Conservation (phyloP, 2,888 invertebrate genomes). For the Erebia palarica region DNA sequence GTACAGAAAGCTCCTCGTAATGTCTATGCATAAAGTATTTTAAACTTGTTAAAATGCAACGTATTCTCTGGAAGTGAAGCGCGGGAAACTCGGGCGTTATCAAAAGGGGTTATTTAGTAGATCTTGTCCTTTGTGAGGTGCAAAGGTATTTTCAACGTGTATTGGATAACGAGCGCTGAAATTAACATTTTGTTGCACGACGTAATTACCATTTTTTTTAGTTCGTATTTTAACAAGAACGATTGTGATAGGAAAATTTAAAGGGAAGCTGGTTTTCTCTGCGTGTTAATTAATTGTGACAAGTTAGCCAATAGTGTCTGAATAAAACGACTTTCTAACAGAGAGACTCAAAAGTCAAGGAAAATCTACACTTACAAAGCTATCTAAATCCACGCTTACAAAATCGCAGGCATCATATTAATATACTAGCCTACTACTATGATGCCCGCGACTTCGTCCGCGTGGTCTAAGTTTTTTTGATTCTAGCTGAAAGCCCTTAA, state of each 20-base stretch:
- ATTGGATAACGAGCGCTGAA: conserved; percentile 35
- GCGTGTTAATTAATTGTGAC: background rate
- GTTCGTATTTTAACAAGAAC: background rate
- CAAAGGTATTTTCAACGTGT: conserved; percentile 47
- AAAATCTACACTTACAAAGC: too few relatives aligned
- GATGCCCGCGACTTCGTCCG: too few relatives aligned
- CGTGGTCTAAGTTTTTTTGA: too few relatives aligned
- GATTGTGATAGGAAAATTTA: conserved; percentile 3
- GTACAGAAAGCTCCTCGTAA: conserved; percentile 65
- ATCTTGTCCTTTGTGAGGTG: conserved; percentile 57
- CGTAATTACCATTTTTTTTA: conserved; percentile 18
- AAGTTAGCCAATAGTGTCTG: background rate
- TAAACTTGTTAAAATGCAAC: conserved; percentile 81
- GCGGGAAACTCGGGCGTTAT: conserved; percentile 51
- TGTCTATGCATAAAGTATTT: conserved; percentile 82
- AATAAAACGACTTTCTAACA: too few relatives aligned
- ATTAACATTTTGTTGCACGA: conserved; percentile 29
- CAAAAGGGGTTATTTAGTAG: conserved; percentile 63
- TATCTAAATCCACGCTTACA: background rate
- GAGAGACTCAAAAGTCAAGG: background rate
- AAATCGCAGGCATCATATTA: background rate
- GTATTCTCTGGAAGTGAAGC: conserved; percentile 54
- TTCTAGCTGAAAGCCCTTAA: too few relatives aligned
- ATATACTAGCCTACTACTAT: too few relatives aligned
- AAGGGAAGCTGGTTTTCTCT: background rate